These are phyloP conservation scores for Epinotia bilunana DNA, from an alignment of 2,888 invertebrate genomes.

Conservation along the genomic window DNA sequence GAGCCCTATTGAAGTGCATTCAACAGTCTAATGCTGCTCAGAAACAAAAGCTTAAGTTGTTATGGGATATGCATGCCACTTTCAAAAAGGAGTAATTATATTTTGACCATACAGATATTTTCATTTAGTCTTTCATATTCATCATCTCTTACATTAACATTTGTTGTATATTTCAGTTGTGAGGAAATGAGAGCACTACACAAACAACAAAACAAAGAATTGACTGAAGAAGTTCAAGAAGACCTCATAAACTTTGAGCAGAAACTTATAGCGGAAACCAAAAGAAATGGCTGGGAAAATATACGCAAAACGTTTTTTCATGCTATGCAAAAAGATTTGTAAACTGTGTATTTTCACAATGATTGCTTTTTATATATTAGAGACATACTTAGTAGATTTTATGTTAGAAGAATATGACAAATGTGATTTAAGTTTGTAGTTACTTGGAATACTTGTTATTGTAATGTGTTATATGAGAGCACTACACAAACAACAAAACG, in stretches of 20 bases:
- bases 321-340: constrained; percentile 74
- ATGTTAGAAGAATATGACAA: constrained; percentile 29
- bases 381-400: constrained; percentile 38
- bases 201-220: constrained; percentile 62
- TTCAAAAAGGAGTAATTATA: constrained; percentile 68
- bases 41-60: constrained; percentile 66
- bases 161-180: constrained; percentile 56
- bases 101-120: constrained; percentile 27
- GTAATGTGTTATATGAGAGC: constrained; percentile 16
- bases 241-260: constrained; percentile 70
- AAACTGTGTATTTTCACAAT: constrained; percentile 47
- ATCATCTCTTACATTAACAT: constrained; percentile 20
- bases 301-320: constrained; percentile 69
- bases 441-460: neutral
- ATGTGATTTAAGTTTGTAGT: neutral
- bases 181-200: constrained; percentile 68
- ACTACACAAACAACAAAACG: constrained; percentile 63
- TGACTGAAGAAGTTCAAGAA: constrained; percentile 68
- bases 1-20: constrained; percentile 68
- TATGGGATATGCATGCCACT: constrained; percentile 64
- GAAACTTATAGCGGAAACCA: constrained; percentile 71
- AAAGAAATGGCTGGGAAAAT: constrained; percentile 69
- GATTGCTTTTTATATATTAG: constrained; percentile 39
- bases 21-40: constrained; percentile 69
- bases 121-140: too few species aligned